Percentiles rank a stretch among this genome's conserved stretches.
Evolutionary conservation across 2,888 invertebrate genomes (phyloP).

Genomic region (Dasypolia templi): DNA sequence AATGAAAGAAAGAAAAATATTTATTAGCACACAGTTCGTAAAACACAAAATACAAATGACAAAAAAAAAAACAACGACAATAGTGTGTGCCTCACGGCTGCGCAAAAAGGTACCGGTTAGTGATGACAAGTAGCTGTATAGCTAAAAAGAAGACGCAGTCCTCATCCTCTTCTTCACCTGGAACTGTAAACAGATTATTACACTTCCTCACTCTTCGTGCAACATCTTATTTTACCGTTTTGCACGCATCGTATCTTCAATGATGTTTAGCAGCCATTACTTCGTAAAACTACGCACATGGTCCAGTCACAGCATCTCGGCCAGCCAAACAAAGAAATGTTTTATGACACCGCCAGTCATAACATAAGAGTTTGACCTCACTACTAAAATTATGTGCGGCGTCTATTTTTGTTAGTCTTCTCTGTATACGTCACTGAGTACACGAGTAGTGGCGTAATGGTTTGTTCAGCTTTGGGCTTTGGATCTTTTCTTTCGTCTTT

Average conservation of each 20-base stretch:
- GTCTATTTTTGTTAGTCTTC: constrained; percentile 55
- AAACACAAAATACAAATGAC: no score
- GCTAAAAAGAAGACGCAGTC: neutral
- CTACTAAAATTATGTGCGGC: constrained; percentile 52
- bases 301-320: constrained; percentile 16
- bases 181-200: neutral
- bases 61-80: no score
- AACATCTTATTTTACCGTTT: constrained; percentile 19
- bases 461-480: constrained; percentile 43
- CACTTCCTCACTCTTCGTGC: neutral
- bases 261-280: constrained; percentile 13
- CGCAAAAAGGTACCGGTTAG: neutral
- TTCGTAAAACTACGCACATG: constrained; percentile 19
- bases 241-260: neutral
- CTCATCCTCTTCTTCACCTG: neutral
- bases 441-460: constrained; percentile 31
- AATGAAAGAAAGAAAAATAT: no score
- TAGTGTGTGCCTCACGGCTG: no score
- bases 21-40: no score
- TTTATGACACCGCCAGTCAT: constrained; percentile 55
- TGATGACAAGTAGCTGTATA: neutral
- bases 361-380: constrained; percentile 60
- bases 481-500: neutral
- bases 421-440: constrained; percentile 52
- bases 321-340: constrained; percentile 49